Evolutionary conservation across 2,113 vertebrate species (phyloP), one percentile per base, ranked within the genome.

Genomic region (Egretta garzetta): DNA sequence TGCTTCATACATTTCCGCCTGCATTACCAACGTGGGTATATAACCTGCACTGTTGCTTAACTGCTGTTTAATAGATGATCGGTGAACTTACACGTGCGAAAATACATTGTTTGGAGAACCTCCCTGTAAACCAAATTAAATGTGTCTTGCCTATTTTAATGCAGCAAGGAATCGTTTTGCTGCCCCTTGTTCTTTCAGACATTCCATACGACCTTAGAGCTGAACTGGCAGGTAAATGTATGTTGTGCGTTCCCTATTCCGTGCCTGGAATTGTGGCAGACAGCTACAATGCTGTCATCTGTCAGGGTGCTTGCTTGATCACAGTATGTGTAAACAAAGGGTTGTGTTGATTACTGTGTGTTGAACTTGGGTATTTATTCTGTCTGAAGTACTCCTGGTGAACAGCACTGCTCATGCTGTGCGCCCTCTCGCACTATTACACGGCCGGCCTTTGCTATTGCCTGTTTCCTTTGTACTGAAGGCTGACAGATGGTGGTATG

Each of bases 171-270:
- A 53, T 76, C 2, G 20, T 37, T 80, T 64, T 72, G 45, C 96
- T 88, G 92, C 95, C 92, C 72, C 94, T 94, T 82, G 91, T 96
- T 95, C 96, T 66, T 62, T 94, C 83, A 56, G 66, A 63, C 76
- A 73, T 72, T 97, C 84, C 84, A 62, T 58, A 14, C 71, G 62
- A 28, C 71, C 88, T 86, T 60, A 82, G 45, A 56, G 72, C 72
- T 77, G 64, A 83, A 43, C 53, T 39, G 41, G 72, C 59, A 56
- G 59, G 53, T 83, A 37, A 73, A 60, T 12, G 26, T 49, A 12
- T 30, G 45, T 28, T 55, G 26, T 47, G 39, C 39, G 10, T 94
- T 87, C 63, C 32, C 64, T 66, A 3, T 82, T 82, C 58, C n/a
- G 12, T 35, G 45, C 77, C 71, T 82, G 93, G 59, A 71, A 26